phyloP scores from a whole-genome alignment of 1,140 invertebrate species.

The Aphelinus atriplicis region DNA sequence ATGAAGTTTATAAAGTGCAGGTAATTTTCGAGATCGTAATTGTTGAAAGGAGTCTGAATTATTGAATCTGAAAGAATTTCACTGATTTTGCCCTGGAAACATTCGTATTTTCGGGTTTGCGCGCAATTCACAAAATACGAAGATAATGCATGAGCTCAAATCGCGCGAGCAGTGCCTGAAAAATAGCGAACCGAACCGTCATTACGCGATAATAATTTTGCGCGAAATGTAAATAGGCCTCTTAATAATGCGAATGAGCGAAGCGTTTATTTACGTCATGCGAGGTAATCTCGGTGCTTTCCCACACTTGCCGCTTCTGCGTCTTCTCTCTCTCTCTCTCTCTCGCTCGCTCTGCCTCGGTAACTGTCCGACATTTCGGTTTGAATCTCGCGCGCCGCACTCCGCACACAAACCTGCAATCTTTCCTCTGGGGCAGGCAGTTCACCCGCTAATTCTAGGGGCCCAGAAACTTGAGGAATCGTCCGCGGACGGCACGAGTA shows the following conservation, averaged over 20 bases:
- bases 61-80: too few species aligned
- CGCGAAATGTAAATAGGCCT: slow-evolving; percentile 25
- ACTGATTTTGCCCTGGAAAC: too few species aligned
- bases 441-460: slow-evolving; percentile 59
- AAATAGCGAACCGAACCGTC: slow-evolving; percentile 6
- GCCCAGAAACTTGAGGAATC: slow-evolving; percentile 57
- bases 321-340: background rate
- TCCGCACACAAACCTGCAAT: slow-evolving; percentile 56
- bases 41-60: too few species aligned
- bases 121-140: too few species aligned
- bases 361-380: slow-evolving; percentile 33
- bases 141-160: too few species aligned
- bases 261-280: slow-evolving; percentile 43
- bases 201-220: slow-evolving; percentile 26
- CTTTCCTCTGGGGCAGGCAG: slow-evolving; percentile 48
- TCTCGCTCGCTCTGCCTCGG: background rate
- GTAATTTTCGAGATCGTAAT: too few species aligned
- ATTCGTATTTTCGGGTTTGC: too few species aligned
- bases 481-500: slow-evolving; percentile 42
- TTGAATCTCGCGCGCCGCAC: slow-evolving; percentile 20
- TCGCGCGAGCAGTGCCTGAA: too few species aligned
- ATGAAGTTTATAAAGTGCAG: too few species aligned
- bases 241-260: slow-evolving; percentile 18
- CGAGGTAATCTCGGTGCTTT: slow-evolving; percentile 47
- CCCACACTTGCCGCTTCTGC: slow-evolving; percentile 44